These are phyloP conservation scores for Triplophysa dalaica DNA, from an alignment of 2,113 vertebrate genomes.

Conservation along the genomic window DNA sequence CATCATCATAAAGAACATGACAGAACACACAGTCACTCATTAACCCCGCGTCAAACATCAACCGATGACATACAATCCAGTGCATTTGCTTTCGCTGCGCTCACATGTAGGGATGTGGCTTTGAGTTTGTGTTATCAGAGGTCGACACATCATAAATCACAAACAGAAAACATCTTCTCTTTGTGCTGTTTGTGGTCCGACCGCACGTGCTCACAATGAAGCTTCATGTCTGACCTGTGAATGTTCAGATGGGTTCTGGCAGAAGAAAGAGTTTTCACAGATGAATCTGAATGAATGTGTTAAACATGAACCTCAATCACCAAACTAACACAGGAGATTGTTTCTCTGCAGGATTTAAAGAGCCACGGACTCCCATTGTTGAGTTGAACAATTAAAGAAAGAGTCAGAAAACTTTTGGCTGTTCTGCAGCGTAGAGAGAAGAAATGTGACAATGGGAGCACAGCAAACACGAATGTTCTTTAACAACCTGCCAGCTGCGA, in stretches of 20 bases:
- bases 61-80: neutral
- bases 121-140: too few species aligned
- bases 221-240: too few species aligned
- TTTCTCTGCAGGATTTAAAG: too few species aligned
- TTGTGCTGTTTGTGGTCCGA: constrained; percentile 29
- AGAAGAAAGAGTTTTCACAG: too few species aligned
- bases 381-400: neutral
- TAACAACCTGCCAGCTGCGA: constrained; percentile 58
- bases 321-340: too few species aligned
- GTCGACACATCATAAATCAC: too few species aligned
- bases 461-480: constrained; percentile 45
- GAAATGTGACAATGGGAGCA: constrained; percentile 49
- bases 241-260: too few species aligned
- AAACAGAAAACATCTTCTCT: too few species aligned
- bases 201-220: neutral
- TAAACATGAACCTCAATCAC: too few species aligned
- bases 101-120: constrained; percentile 16
- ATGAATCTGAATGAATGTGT: too few species aligned
- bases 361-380: too few species aligned
- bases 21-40: constrained; percentile 6
- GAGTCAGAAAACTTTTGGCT: neutral
- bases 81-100: constrained; percentile 34
- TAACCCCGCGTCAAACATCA: neutral
- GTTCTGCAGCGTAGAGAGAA: neutral
- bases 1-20: constrained; percentile 1